A percentile compares a stretch with the other conserved stretches of the same genome.
phyloP scores from a whole-genome alignment of 1,140 invertebrate genomes.

The Drosophila arawakana region DNA sequence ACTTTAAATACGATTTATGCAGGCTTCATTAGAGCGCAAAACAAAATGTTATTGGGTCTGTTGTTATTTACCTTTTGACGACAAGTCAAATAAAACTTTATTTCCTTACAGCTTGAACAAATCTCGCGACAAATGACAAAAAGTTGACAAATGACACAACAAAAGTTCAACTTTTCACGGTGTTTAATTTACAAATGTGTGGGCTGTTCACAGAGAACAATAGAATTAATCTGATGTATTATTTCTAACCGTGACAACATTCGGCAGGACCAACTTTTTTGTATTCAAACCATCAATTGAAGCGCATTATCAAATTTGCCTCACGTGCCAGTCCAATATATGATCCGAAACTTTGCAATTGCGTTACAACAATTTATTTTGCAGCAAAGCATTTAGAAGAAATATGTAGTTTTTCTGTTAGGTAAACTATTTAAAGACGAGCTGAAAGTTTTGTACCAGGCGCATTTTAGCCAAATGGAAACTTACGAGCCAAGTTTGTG shows the following conservation, averaged over 20 bases:
- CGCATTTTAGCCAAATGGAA: conserved; percentile 35
- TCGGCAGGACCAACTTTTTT: conserved; percentile 37
- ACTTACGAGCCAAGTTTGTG: conserved; percentile 33
- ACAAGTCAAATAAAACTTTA: conserved; percentile 46
- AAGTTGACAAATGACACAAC: conserved; percentile 24
- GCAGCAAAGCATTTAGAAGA: conserved; percentile 13
- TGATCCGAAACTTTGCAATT: conserved; percentile 32
- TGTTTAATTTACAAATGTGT: conserved; percentile 31
- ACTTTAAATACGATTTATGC: conserved; percentile 27
- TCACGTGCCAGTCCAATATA: conserved; percentile 9
- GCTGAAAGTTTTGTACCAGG: conserved; percentile 21
- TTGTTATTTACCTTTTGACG: conserved; percentile 44
- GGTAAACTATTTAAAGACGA: conserved; percentile 20
- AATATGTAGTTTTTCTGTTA: neutral
- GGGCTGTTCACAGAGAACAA: neutral
- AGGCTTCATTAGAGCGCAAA: conserved; percentile 48
- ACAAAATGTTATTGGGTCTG: conserved; percentile 34
- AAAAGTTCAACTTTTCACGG: conserved; percentile 39
- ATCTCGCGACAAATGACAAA: conserved; percentile 8
- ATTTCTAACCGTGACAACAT: neutral
- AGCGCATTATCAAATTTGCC: conserved; percentile 3
- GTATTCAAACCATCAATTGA: conserved; percentile 4
- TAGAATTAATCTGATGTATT: neutral
- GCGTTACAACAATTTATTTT: conserved; percentile 17
- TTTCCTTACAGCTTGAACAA: conserved; percentile 21